phyloP scores from a whole-genome alignment of 2,113 vertebrate species.

The Pedionomus torquatus region DNA sequence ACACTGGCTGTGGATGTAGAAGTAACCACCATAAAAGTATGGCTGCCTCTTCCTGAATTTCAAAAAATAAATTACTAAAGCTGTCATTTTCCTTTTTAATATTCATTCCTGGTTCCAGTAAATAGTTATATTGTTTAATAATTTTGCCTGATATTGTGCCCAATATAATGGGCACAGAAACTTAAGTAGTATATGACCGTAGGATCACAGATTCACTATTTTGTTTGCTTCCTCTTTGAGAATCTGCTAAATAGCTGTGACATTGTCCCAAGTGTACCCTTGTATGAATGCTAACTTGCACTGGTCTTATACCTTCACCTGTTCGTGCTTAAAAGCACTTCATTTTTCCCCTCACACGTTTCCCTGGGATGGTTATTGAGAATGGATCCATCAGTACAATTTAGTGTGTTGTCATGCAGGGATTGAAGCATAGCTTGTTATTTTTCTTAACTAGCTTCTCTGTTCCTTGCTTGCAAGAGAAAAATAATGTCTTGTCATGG shows the following conservation, averaged over 20 bases:
- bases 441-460: not conserved
- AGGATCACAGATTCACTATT: not conserved
- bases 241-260: not conserved
- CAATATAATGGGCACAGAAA: not conserved
- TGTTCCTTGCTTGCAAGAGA: not conserved
- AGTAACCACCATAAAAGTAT: not conserved
- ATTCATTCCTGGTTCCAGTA: not conserved
- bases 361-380: not conserved
- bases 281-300: not conserved
- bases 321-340: not conserved
- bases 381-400: not conserved
- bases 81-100: not conserved
- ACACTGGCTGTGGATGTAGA: not conserved
- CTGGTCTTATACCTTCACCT: not conserved
- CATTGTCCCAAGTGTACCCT: not conserved
- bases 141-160: not conserved
- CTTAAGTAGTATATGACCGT: not conserved
- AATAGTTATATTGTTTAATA: not conserved
- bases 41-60: not conserved
- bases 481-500: not conserved
- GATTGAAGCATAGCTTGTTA: not conserved
- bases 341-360: rapidly evolving
- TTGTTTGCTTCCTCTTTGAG: not conserved
- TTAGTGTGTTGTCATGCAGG: not conserved
- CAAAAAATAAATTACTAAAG: not conserved